A percentile compares a stretch with the other conserved stretches of the same genome.
Conservation (phyloP, 92 coral and sea anemone species). For the Phymanthus crucifer region DNA sequence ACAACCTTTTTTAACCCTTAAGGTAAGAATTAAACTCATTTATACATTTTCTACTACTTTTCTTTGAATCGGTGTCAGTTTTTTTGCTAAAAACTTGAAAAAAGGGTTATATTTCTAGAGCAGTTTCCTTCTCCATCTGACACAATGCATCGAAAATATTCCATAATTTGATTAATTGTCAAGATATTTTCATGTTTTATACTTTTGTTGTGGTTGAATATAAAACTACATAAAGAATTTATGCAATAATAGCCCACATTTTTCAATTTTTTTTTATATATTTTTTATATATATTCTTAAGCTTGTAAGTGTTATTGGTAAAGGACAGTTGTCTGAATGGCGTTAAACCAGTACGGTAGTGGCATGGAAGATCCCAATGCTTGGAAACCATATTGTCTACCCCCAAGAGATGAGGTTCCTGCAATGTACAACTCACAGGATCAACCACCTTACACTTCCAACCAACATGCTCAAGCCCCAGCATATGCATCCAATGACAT, state of each 20-base stretch:
- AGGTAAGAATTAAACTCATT: not conserved
- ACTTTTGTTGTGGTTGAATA: no score
- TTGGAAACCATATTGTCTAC: conserved; percentile 23
- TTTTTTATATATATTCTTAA: no score
- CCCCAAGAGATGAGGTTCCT: not conserved
- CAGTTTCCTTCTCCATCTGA: not conserved
- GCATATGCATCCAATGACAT: not conserved
- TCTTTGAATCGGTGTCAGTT: not conserved
- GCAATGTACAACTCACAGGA: conserved; percentile 5
- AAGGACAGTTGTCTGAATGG: not conserved
- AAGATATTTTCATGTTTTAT: no score
- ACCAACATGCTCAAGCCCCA: not conserved
- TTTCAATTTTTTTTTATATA: no score
- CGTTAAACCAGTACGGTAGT: not conserved
- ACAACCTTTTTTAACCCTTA: not conserved
- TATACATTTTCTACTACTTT: not conserved
- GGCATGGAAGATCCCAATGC: not conserved
- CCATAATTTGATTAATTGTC: no score
- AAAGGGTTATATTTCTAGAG: not conserved
- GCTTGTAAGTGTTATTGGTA: no score
- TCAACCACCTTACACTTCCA: not conserved
- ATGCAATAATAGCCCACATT: no score
- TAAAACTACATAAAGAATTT: no score
- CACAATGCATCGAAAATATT: not conserved
- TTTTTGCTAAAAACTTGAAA: not conserved